phyloP scores from a whole-genome alignment of 2,113 vertebrate species.

The Isurus oxyrinchus region DNA sequence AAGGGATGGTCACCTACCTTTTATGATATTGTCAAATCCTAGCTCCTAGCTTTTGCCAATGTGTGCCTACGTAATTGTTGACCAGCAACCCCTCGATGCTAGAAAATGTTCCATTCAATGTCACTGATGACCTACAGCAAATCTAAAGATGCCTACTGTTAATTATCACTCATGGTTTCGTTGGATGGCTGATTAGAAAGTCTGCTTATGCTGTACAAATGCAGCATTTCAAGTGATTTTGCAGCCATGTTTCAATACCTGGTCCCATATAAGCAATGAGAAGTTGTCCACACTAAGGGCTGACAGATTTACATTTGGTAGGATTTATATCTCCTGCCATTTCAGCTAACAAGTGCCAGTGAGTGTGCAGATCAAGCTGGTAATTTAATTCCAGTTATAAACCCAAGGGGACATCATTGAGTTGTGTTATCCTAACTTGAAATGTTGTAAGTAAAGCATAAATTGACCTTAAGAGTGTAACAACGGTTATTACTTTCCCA shows the following conservation, averaged over 20 bases:
- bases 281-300: background rate
- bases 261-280: background rate
- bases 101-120: background rate
- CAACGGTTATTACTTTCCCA: background rate
- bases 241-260: background rate
- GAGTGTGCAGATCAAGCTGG: background rate
- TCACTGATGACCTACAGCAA: background rate
- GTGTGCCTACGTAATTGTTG: background rate
- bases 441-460: background rate
- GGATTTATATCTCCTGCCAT: background rate
- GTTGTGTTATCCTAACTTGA: background rate
- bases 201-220: background rate
- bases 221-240: background rate
- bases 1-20: background rate
- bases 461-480: background rate
- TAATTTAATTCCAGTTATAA: background rate
- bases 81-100: background rate
- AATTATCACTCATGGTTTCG: background rate
- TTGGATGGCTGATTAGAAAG: background rate
- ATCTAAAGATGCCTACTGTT: background rate
- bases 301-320: background rate
- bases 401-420: background rate
- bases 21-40: background rate
- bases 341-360: background rate
- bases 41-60: background rate